These are phyloP conservation scores for Sebastes fasciatus DNA, from an alignment of 2,113 vertebrate genomes.

Conservation along the genomic window DNA sequence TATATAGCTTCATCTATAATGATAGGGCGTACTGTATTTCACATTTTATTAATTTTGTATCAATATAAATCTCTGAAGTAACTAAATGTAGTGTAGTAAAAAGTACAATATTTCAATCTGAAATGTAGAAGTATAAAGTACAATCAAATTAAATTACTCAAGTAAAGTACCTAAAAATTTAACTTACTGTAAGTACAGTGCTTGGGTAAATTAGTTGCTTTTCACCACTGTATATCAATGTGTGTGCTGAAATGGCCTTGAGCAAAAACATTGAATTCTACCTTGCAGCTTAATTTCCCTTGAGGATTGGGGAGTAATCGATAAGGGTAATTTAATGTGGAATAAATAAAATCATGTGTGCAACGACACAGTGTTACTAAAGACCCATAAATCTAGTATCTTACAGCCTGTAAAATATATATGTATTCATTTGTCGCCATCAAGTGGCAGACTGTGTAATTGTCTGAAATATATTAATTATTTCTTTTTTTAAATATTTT, in stretches of 20 bases:
- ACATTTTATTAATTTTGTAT: not conserved
- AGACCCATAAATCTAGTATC: no score
- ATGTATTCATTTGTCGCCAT: conserved; percentile 44
- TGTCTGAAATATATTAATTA: no score
- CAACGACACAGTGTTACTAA: not conserved
- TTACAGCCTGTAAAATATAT: not conserved
- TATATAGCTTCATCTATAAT: not conserved
- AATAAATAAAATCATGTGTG: conserved; percentile 7
- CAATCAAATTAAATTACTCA: not conserved
- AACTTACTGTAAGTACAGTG: not conserved
- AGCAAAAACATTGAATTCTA: not conserved
- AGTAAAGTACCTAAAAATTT: not conserved
- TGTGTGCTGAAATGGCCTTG: no score
- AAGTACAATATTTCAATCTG: not conserved
- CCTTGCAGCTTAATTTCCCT: not conserved
- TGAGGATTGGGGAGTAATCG: not conserved
- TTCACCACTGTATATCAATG: not conserved
- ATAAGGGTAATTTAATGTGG: not conserved
- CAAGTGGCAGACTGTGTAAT: conserved; percentile 35
- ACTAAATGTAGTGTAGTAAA: not conserved
- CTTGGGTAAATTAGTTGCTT: not conserved
- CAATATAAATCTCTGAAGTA: not conserved
- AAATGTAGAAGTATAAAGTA: not conserved
- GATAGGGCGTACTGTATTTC: no score
- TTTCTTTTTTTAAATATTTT: no score